phyloP scores from a whole-genome alignment of 1,140 invertebrate species.

The Platyscapa corneri region DNA sequence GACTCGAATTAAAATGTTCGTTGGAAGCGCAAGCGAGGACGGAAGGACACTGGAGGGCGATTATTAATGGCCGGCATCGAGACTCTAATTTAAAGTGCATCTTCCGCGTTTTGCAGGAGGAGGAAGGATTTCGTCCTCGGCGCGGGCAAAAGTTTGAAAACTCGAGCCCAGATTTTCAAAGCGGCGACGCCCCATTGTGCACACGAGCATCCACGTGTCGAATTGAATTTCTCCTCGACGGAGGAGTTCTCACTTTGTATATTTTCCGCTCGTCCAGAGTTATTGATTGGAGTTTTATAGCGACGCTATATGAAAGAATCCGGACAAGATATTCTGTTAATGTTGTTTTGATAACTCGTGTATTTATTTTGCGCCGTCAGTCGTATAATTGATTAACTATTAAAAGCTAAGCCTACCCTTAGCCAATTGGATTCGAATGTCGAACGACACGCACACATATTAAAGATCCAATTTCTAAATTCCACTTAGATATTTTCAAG shows the following conservation, averaged over 20 bases:
- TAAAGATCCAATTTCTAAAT: too few relatives aligned
- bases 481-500: too few relatives aligned
- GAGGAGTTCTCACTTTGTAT: conserved; percentile 9
- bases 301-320: conserved; percentile 18
- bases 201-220: not conserved
- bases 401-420: not conserved
- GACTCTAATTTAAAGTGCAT: not conserved
- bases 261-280: not conserved
- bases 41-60: too few relatives aligned
- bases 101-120: not conserved
- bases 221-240: conserved; percentile 30
- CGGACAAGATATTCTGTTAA: conserved; percentile 30
- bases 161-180: conserved; percentile 38
- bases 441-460: too few relatives aligned
- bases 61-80: too few relatives aligned
- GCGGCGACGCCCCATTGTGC: not conserved
- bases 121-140: not conserved
- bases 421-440: too few relatives aligned
- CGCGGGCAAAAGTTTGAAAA: conserved; percentile 8
- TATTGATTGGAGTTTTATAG: conserved; percentile 45
- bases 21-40: too few relatives aligned
- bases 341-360: not conserved
- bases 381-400: not conserved
- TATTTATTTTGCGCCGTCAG: not conserved
- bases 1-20: too few relatives aligned